phyloP scores from a whole-genome alignment of 2,113 vertebrate species.

The Pampusana beccarii region DNA sequence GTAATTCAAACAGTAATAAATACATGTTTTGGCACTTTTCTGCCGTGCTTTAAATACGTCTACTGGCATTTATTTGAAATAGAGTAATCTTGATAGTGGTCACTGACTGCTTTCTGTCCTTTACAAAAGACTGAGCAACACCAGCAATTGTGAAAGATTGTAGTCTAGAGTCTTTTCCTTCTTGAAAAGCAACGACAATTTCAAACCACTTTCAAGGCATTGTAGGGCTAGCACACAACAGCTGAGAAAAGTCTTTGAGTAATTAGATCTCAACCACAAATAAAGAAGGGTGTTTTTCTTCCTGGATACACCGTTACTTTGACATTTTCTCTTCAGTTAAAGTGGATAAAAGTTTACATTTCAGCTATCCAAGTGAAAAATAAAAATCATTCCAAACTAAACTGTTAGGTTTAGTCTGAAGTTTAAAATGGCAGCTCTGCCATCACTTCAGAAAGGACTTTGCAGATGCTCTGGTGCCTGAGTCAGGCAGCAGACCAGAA shows the following conservation, averaged over 20 bases:
- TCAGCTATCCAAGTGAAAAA: not conserved
- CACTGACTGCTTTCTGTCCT: not conserved
- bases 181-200: not conserved
- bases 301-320: not conserved
- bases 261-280: slow-evolving; percentile 11
- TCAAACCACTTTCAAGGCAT: not conserved
- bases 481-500: not conserved
- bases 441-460: not conserved
- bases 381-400: slow-evolving; percentile 36
- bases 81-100: not conserved
- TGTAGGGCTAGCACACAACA: not conserved
- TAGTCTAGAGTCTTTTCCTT: not conserved
- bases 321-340: slow-evolving; percentile 17
- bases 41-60: not conserved
- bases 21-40: not conserved
- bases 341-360: slow-evolving; percentile 28
- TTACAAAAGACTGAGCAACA: not conserved
- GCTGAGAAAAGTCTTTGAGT: slow-evolving; percentile 20
- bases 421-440: not conserved
- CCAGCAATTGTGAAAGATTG: not conserved
- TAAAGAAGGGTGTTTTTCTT: not conserved
- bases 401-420: not conserved
- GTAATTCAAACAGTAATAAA: not conserved
- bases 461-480: not conserved
- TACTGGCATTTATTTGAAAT: not conserved